Evolutionary conservation across 2,888 invertebrate genomes (phyloP).

Genomic region (Cantharis rufa): DNA sequence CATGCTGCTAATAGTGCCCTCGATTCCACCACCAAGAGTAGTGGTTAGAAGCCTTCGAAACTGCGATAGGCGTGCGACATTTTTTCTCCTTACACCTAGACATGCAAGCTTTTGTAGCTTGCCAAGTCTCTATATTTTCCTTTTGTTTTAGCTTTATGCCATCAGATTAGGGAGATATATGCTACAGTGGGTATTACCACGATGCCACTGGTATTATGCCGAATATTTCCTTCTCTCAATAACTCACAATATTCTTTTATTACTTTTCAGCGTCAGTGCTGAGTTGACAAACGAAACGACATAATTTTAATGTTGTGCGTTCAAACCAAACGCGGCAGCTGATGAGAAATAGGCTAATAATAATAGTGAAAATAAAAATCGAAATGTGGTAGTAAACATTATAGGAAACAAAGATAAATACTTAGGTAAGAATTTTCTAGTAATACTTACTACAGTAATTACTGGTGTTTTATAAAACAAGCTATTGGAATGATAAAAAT

Average conservation of each 20-base stretch:
- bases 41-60: neutral
- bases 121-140: neutral
- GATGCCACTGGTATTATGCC: neutral
- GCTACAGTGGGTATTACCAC: neutral
- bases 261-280: neutral
- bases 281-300: neutral
- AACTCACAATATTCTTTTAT: neutral
- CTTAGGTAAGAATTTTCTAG: neutral
- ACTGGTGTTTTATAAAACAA: neutral
- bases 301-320: neutral
- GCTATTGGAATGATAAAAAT: neutral
- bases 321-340: neutral
- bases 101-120: neutral
- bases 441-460: neutral
- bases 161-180: neutral
- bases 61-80: neutral
- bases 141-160: neutral
- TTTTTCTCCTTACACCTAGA: neutral
- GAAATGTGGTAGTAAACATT: neutral
- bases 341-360: neutral
- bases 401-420: neutral
- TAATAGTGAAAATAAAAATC: neutral
- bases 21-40: neutral
- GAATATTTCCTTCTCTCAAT: neutral
- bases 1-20: neutral